These are phyloP conservation scores for Scaptomyza flava DNA, from an alignment of 2,888 invertebrate species.

Conservation along the genomic window DNA sequence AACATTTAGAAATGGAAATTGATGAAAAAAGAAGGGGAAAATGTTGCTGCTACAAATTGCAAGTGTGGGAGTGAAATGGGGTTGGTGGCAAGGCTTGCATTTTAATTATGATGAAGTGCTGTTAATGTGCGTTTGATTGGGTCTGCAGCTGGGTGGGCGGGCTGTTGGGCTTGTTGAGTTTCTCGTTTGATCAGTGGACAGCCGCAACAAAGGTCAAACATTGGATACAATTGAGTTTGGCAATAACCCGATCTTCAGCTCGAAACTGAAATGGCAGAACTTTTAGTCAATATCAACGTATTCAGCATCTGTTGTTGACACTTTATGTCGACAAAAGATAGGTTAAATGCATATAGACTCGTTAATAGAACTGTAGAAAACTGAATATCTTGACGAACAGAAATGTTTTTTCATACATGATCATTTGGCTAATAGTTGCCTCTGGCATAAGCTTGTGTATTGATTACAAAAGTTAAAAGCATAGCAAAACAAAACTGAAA, in stretches of 20 bases:
- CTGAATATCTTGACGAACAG: no score
- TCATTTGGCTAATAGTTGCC: no score
- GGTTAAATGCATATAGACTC: no score
- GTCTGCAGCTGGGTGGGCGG: constrained; percentile 2
- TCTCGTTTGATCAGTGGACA: constrained; percentile 15
- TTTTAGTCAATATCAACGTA: no score
- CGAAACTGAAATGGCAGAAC: not conserved
- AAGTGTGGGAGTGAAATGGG: not conserved
- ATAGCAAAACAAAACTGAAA: no score
- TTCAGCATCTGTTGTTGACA: no score
- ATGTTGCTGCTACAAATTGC: constrained; percentile 2
- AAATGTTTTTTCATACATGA: no score
- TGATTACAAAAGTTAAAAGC: no score
- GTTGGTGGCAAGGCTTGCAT: constrained; percentile 31
- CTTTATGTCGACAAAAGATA: no score
- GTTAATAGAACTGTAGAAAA: no score
- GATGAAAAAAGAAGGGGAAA: not conserved
- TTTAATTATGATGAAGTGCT: constrained; percentile 56
- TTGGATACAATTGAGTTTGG: not conserved
- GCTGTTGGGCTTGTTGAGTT: not conserved
- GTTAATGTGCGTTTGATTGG: constrained; percentile 50
- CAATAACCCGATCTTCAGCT: not conserved
- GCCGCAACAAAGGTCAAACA: constrained; percentile 12
- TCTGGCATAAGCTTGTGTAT: no score
- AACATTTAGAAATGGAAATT: not conserved